Percentiles rank a stretch among this genome's conserved stretches.
phyloP scores from a whole-genome alignment of 2,797 vertebrate species.

The Okamejei kenojei region DNA sequence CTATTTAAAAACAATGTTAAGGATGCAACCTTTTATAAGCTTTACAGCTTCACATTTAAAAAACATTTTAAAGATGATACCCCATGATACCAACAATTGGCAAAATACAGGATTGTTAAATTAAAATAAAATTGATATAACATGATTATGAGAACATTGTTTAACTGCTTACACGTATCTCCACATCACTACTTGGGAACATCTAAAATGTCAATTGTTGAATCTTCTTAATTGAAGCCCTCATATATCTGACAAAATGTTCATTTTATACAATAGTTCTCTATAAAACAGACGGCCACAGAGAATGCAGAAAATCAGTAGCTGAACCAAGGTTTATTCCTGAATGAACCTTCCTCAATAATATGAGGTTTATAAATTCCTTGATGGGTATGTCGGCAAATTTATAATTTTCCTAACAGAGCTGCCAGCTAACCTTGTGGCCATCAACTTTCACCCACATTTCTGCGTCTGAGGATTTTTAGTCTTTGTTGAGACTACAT shows the following conservation, averaged over 20 bases:
- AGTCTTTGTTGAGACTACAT: background rate
- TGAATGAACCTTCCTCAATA: background rate
- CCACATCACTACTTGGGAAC: background rate
- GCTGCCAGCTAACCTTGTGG: background rate
- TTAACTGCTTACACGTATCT: background rate
- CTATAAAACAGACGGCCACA: background rate
- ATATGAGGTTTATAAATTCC: background rate
- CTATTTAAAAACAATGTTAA: slow-evolving; percentile 17
- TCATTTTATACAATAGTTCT: background rate
- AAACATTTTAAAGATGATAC: slow-evolving; percentile 27
- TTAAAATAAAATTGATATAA: slow-evolving; percentile 25
- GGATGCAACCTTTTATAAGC: slow-evolving; percentile 16
- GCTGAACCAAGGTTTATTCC: background rate
- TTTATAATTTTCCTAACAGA: background rate
- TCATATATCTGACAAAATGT: background rate
- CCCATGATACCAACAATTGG: slow-evolving; percentile 13
- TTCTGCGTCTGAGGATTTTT: background rate
- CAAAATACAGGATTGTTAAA: slow-evolving; percentile 31
- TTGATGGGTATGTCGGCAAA: background rate
- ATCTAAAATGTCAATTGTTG: background rate
- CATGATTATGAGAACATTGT: background rate
- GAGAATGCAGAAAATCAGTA: background rate
- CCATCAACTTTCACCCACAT: background rate
- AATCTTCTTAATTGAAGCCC: background rate
- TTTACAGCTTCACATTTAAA: slow-evolving; percentile 27